Conservation (phyloP, 2,113 vertebrate species). For the Rhombomys opimus region DNA sequence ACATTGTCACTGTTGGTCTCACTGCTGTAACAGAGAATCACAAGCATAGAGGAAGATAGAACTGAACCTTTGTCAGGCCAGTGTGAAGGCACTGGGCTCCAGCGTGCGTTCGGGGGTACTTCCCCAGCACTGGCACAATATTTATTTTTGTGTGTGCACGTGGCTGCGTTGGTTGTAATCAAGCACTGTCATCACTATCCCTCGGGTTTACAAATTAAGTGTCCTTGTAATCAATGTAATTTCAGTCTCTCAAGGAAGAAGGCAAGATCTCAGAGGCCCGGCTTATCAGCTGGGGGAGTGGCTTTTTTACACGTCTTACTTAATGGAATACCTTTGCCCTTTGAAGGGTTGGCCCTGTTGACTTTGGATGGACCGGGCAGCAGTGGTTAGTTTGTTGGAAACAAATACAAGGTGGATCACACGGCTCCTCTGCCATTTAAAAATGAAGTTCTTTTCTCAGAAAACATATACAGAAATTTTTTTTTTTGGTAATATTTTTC, state of each 20-base stretch:
- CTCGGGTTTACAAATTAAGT: background rate
- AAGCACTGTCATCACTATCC: background rate
- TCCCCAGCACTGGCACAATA: background rate
- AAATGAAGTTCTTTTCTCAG: background rate
- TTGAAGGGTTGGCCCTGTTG: slow-evolving; percentile 68
- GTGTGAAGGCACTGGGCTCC: fast-evolving
- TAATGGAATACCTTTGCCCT: slow-evolving; percentile 64
- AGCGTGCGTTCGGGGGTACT: background rate
- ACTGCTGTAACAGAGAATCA: background rate
- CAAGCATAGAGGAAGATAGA: background rate
- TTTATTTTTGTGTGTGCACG: background rate
- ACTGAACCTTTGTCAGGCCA: background rate
- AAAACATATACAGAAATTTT: background rate
- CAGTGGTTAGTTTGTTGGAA: background rate
- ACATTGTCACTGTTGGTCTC: fast-evolving
- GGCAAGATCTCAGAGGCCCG: background rate
- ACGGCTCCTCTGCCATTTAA: background rate
- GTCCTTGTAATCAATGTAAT: background rate
- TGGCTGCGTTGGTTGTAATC: slow-evolving; percentile 10
- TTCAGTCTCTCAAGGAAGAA: background rate
- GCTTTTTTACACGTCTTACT: slow-evolving; percentile 56
- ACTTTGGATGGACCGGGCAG: slow-evolving; percentile 49
- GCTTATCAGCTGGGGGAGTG: background rate
- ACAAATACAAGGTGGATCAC: slow-evolving; percentile 8
- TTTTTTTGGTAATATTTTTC: background rate